Percentiles rank a stretch among this genome's conserved stretches.
These are phyloP conservation scores for Gopherus flavomarginatus DNA, from an alignment of 2,113 vertebrate species.

Conservation along the genomic window DNA sequence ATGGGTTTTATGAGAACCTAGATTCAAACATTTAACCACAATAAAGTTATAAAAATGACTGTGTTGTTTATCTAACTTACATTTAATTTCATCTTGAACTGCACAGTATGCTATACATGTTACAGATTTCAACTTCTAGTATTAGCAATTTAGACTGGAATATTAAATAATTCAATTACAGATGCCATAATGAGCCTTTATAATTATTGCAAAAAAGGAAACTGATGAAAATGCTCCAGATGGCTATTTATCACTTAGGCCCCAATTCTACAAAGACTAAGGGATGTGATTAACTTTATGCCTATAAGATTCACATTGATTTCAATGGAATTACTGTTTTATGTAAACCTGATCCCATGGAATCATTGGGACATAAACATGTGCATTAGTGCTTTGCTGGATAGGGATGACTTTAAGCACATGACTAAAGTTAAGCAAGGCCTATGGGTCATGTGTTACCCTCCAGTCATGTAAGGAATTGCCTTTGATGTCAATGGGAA, in stretches of 20 bases:
- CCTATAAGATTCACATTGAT: not conserved
- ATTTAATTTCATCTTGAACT: constrained; percentile 58
- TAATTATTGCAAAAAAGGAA: constrained; percentile 8
- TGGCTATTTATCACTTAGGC: constrained; percentile 9
- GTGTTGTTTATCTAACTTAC: not conserved
- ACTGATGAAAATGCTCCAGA: constrained; percentile 44
- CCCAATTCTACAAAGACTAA: not conserved
- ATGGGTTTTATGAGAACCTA: not conserved
- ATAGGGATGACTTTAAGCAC: not conserved
- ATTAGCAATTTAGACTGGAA: constrained; percentile 52
- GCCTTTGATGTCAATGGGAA: not conserved
- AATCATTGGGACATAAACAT: not conserved
- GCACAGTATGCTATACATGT: constrained; percentile 36
- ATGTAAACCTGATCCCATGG: not conserved
- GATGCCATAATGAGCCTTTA: constrained; percentile 15
- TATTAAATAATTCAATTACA: constrained; percentile 25
- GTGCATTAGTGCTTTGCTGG: not conserved
- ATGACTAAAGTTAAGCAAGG: not conserved
- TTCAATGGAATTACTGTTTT: not conserved
- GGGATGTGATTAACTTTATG: not conserved
- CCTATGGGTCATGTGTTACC: not conserved
- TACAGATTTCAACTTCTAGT: constrained; percentile 49
- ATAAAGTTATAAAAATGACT: not conserved
- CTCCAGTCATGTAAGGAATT: not conserved
- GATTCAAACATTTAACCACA: not conserved